Conservation (phyloP, 2,888 invertebrate species). For the Lycocerus yunnanus region DNA sequence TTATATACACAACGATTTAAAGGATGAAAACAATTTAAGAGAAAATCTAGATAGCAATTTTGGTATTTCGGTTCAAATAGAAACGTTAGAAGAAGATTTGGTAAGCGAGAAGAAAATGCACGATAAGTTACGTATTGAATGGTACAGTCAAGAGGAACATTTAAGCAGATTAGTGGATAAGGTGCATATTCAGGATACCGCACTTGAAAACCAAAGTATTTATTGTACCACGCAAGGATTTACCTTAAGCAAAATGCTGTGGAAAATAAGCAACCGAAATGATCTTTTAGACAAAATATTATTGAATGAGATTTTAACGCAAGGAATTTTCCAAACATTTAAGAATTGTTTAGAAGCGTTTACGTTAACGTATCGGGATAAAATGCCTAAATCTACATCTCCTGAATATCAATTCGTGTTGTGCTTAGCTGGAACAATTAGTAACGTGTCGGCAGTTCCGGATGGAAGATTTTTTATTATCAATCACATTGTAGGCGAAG, state of each 20-base stretch:
- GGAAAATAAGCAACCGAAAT: conserved; percentile 14
- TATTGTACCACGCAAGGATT: conserved; percentile 17
- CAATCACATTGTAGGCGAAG: conserved; percentile 1
- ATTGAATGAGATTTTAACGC: background rate
- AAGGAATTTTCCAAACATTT: conserved; percentile 10
- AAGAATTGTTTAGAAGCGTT: conserved; percentile 13
- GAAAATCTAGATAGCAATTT: background rate
- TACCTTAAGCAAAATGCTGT: conserved; percentile 16
- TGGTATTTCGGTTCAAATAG: background rate
- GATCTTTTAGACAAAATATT: conserved; percentile 9
- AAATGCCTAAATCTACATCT: conserved; percentile 11
- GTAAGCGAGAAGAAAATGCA: background rate
- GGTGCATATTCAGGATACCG: conserved; percentile 4
- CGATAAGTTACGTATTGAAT: conserved; percentile 7
- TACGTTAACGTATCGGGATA: conserved; percentile 3
- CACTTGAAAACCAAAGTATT: conserved; percentile 12
- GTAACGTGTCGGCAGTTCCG: conserved; percentile 18
- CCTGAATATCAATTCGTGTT: conserved; percentile 20
- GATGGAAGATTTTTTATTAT: conserved; percentile 23
- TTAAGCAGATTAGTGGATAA: conserved; percentile 5
- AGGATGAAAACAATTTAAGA: background rate
- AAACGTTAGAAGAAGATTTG: background rate
- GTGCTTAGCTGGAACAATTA: conserved; percentile 11
- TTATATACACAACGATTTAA: background rate
- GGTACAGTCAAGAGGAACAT: conserved; percentile 22